Evolutionary conservation across 2,113 vertebrate genomes (phyloP).

Genomic region (Hippocampus mohnikei): DNA sequence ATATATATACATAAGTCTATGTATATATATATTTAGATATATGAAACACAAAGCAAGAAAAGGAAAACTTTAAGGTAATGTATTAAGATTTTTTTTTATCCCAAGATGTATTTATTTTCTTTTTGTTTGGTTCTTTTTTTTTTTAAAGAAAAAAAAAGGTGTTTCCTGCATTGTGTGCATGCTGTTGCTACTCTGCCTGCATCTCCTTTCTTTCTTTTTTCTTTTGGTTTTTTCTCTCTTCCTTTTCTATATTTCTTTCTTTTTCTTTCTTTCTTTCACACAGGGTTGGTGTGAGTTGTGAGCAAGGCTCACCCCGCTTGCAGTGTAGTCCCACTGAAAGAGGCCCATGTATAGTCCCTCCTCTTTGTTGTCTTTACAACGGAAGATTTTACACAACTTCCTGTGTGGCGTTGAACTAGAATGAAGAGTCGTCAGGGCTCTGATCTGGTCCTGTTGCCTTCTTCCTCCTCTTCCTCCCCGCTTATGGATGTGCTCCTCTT

Average conservation of each 20-base stretch:
- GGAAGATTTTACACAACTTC: constrained; percentile 52
- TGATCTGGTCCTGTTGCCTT: constrained; percentile 66
- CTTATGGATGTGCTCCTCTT: constrained; percentile 42
- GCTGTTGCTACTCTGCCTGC: constrained; percentile 60
- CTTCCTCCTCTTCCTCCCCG: constrained; percentile 20
- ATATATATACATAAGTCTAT: constrained; percentile 23
- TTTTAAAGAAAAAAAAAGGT: constrained; percentile 30
- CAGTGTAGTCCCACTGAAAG: constrained; percentile 56
- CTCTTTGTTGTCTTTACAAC: constrained; percentile 41
- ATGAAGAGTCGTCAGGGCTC: constrained; percentile 67
- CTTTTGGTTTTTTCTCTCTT: constrained; percentile 18
- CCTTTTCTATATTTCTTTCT: no score
- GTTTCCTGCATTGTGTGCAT: constrained; percentile 69
- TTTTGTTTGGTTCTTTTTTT: constrained; percentile 47
- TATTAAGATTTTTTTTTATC: constrained; percentile 76
- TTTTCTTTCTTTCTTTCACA: constrained; percentile 23
- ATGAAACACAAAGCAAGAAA: constrained; percentile 71
- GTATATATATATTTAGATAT: constrained; percentile 62
- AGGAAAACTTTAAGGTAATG: constrained; percentile 75
- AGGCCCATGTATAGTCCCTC: constrained; percentile 42
- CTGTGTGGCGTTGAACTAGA: constrained; percentile 63
- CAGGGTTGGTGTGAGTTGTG: constrained; percentile 43
- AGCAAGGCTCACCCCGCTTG: constrained; percentile 36
- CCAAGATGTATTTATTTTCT: constrained; percentile 80
- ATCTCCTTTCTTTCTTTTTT: constrained; percentile 17